These are phyloP conservation scores for Centruroides sculpturatus DNA, from an alignment of 1,140 invertebrate genomes.

Conservation along the genomic window DNA sequence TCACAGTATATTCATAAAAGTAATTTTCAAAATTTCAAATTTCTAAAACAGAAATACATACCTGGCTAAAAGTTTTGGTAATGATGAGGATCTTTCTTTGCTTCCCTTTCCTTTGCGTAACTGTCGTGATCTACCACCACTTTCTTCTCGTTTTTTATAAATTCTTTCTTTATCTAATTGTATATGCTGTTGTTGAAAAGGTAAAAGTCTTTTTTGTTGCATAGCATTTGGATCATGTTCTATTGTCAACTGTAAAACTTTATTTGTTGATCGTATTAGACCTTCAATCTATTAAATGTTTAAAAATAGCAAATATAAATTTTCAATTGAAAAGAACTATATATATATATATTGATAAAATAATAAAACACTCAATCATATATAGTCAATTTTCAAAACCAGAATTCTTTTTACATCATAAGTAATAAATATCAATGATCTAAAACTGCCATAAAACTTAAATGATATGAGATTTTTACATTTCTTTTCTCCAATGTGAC, in stretches of 20 bases:
- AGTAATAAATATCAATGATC: no score
- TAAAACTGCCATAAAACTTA: no score
- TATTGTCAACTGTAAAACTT: conserved; percentile 51
- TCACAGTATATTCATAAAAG: no score
- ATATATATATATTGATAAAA: no score
- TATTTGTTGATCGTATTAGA: conserved; percentile 21
- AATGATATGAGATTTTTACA: no score
- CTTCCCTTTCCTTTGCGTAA: conserved; percentile 38
- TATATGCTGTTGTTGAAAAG: conserved; percentile 14
- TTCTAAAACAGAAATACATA: conserved; percentile 22
- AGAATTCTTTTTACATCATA: no score
- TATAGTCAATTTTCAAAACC: no score
- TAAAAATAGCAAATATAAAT: not conserved
- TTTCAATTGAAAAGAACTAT: not conserved
- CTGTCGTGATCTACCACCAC: conserved; percentile 33
- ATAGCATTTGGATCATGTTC: conserved; percentile 73
- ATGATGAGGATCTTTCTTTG: conserved; percentile 68
- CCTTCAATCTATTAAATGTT: conserved; percentile 22
- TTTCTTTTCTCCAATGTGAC: no score
- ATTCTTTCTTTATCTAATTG: conserved; percentile 18
- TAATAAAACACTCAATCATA: no score
- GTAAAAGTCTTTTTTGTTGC: conserved; percentile 22
- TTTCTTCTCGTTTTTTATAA: conserved; percentile 39
- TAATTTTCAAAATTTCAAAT: no score
- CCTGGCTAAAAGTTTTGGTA: conserved; percentile 68